Evolutionary conservation across 1,140 invertebrate species (phyloP), one percentile per base, ranked within the genome.

Genomic region (Cydia amplana): DNA sequence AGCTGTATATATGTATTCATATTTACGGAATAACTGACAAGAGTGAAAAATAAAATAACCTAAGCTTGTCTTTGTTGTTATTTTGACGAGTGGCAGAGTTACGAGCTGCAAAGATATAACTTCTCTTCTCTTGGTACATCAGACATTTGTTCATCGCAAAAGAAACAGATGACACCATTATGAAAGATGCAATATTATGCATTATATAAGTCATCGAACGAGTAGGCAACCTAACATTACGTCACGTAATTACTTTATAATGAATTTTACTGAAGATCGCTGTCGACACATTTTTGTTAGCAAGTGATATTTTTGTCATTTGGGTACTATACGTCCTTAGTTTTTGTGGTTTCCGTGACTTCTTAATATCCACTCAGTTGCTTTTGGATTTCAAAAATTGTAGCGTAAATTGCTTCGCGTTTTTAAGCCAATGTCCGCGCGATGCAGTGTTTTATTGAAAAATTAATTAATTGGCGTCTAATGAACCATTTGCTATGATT

Each of bases 171-270:
- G 65, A 70, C 65, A 70, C 32, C 65, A 20, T 70, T 70, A 18
- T 32, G 64, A 16, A 67, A 32, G 64, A 67, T 70, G 65, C 65
- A 18, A 70, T 36, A 70, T 70, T 70, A 70, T 70, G 28, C 14
- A 36, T 70, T 70, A 70, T 70, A 36, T 70, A 70, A 70, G 14
- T 36, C 18, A 70, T 70, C 16, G n/a, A 18, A 40, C 14, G 32
- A 70, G 25, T n/a, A 23, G 20, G 10, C n/a, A 60, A 23, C 55
- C 55, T 12, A 32, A 32, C 65, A 43, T 36, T 36, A 70, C 32
- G 18, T 60, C 20, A 70, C n/a, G n/a, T 70, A 40, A 70, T 70
- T 70, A 70, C 65, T 70, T 36, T 70, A 18, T 70, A 36, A 70
- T 36, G 28, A 18, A 43, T 40, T 70, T 70, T 18, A 70, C n/a